These are phyloP conservation scores for Electrophaes corylata DNA, from an alignment of 2,888 invertebrate species.

Conservation along the genomic window DNA sequence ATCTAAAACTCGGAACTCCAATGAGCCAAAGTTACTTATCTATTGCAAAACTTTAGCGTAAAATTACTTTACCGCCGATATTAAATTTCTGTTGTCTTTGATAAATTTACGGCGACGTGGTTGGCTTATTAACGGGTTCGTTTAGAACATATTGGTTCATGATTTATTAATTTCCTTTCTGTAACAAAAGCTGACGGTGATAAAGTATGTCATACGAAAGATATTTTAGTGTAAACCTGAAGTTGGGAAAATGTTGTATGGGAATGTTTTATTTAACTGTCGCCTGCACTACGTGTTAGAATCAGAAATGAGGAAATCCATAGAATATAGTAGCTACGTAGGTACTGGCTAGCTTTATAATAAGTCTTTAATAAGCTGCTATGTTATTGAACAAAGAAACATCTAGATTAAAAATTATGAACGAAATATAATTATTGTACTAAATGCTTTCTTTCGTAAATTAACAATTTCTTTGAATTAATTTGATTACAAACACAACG, in stretches of 20 bases:
- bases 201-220: slow-evolving; percentile 13
- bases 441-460: no score
- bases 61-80: slow-evolving; percentile 76
- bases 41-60: slow-evolving; percentile 75
- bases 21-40: slow-evolving; percentile 69
- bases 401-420: no score
- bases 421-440: no score
- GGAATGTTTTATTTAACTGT: not conserved
- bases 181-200: slow-evolving; percentile 27
- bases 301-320: no score
- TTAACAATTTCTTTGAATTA: no score
- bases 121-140: slow-evolving; percentile 61
- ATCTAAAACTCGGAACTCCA: slow-evolving; percentile 61
- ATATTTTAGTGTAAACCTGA: slow-evolving; percentile 2
- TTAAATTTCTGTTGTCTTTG: slow-evolving; percentile 79
- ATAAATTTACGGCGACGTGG: slow-evolving; percentile 66
- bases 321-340: no score
- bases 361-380: no score
- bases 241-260: no score
- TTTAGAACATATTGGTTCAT: slow-evolving; percentile 55
- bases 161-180: slow-evolving; percentile 38
- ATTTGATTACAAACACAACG: no score
- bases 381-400: no score
- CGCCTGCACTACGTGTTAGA: no score
- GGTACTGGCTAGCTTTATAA: no score